phyloP scores from a whole-genome alignment of 1,140 invertebrate species.

The Pogonus chalceus region DNA sequence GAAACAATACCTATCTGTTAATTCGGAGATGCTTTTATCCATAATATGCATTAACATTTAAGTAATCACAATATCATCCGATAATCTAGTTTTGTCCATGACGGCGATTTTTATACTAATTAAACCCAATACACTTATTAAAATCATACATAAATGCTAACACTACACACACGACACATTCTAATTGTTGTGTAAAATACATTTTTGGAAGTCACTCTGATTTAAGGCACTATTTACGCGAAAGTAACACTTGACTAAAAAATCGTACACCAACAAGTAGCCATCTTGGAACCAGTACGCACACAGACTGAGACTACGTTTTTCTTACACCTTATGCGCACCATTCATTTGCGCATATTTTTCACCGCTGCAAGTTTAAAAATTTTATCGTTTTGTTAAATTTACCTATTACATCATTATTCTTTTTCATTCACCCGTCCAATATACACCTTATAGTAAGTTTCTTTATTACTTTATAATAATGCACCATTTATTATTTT shows the following conservation, averaged over 20 bases:
- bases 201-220: constrained; percentile 15
- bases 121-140: constrained; percentile 17
- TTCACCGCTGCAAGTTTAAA: no score
- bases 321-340: no score
- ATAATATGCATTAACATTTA: constrained; percentile 17
- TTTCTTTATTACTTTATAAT: no score
- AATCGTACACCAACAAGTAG: constrained; percentile 28
- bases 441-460: no score
- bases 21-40: constrained; percentile 18
- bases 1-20: constrained; percentile 19
- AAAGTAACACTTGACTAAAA: constrained; percentile 17
- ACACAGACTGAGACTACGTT: no score
- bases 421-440: no score
- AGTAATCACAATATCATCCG: constrained; percentile 18
- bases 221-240: constrained; percentile 19
- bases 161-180: constrained; percentile 4
- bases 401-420: no score
- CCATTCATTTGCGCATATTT: no score
- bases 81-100: constrained; percentile 19
- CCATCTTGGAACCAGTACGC: constrained; percentile 29
- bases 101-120: constrained; percentile 21
- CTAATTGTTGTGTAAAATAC: not conserved
- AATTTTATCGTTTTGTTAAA: no score
- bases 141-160: constrained; percentile 8
- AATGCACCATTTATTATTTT: no score